Evolutionary conservation across 2,113 vertebrate genomes (phyloP), one percentile per base, ranked within the genome.

Genomic region (Spermophilus dauricus): DNA sequence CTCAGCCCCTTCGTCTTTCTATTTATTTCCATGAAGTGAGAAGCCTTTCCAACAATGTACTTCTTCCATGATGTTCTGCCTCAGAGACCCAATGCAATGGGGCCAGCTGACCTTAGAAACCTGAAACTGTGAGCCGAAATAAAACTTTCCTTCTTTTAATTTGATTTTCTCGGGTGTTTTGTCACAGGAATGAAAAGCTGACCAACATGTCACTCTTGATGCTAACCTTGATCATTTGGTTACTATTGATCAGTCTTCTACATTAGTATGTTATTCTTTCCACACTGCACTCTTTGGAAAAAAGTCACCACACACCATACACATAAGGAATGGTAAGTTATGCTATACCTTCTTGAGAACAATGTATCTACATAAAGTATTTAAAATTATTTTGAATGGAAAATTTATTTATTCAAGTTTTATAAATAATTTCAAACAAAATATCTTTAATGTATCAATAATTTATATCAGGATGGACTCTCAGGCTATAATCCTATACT

Each of bases 361-460:
- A 28, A 28, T 37, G 34, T 77, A 28, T 11, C n/a, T 39, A 17
- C 5, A 70, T 48, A 72, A 72, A 51, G 70, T 51, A 84, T 37
- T 77, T 84, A n/a, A 83, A 93, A 58, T 83, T 77, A 75, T 70
- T 77, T 34, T 77, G 13, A 24, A 70, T 26, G n/a, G n/a, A 82
- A 67, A 58, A 24, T 30, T 56, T 53, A 26, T 14, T 45, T 85
- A 45, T n/a, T 75, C 34, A 89, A 89, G 18, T 65, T 76, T 34
- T 67, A 10, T 48, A 16, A 78, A 39, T 65, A 4, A 42, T 39
- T 80, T 86, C 37, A 51, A 75, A 42, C 4, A 39, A 65, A 53
- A 39, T 65, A 7, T 53, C 51, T 75, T 87, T 22, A 70, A 42
- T 77, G 84, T 76, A 69, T 67, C 28, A 83, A 34, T 65, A 61